Percentiles rank a stretch among this genome's conserved stretches.
phyloP scores from a whole-genome alignment of 2,797 vertebrate species.

The Oreochromis mossambicus region DNA sequence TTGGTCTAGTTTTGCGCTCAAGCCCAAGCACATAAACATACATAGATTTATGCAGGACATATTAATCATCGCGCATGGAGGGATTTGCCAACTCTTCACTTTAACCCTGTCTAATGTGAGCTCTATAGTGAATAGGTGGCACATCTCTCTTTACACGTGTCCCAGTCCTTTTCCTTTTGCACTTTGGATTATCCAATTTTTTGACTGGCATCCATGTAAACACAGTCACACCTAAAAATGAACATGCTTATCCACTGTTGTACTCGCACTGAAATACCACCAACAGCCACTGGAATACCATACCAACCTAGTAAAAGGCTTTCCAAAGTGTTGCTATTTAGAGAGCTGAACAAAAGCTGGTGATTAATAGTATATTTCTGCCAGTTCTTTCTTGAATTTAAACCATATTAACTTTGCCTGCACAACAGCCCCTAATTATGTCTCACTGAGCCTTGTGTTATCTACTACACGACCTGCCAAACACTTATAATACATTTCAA shows the following conservation, averaged over 20 bases:
- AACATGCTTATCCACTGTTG: slow-evolving; percentile 49
- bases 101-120: slow-evolving; percentile 46
- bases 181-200: slow-evolving; percentile 59
- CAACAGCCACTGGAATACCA: slow-evolving; percentile 18
- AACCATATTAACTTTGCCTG: slow-evolving; percentile 75
- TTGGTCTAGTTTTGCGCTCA: background rate
- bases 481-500: slow-evolving; percentile 64
- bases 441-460: slow-evolving; percentile 60
- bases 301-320: slow-evolving; percentile 23
- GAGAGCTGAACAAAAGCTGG: slow-evolving; percentile 62
- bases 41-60: slow-evolving; percentile 29
- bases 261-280: slow-evolving; percentile 10
- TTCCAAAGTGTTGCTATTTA: slow-evolving; percentile 67
- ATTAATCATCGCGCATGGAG: slow-evolving; percentile 41
- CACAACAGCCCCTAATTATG: slow-evolving; percentile 70
- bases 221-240: slow-evolving; percentile 65
- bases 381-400: slow-evolving; percentile 72
- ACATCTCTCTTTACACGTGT: slow-evolving; percentile 21
- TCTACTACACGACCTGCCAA: slow-evolving; percentile 63
- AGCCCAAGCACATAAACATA: background rate
- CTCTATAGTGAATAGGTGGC: slow-evolving; percentile 34
- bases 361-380: slow-evolving; percentile 76
- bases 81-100: slow-evolving; percentile 46
- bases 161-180: slow-evolving; percentile 29
- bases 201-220: slow-evolving; percentile 63